Evolutionary conservation across 2,888 invertebrate species (phyloP).

Genomic region (Cerastoderma edule): DNA sequence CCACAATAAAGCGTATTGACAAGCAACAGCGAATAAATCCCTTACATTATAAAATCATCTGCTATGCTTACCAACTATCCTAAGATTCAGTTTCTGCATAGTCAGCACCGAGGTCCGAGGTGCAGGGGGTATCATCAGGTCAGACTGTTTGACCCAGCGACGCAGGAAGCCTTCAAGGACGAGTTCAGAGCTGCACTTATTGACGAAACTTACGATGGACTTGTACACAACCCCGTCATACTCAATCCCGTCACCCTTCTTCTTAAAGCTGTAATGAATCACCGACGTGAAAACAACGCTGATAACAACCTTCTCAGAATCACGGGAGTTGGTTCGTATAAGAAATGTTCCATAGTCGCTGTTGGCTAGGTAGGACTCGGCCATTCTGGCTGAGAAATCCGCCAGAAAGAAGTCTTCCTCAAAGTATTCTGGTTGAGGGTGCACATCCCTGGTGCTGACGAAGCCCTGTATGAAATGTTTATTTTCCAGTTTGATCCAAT

Average conservation of each 20-base stretch:
- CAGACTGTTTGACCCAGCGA: conserved; percentile 50
- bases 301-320: conserved; percentile 44
- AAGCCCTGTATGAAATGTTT: conserved; percentile 39
- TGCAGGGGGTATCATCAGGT: conserved; percentile 38
- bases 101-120: conserved; percentile 23
- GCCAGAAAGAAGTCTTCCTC: conserved; percentile 52
- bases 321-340: conserved; percentile 41
- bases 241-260: conserved; percentile 43
- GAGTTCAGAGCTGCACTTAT: conserved; percentile 43
- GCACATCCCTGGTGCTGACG: conserved; percentile 35
- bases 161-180: conserved; percentile 44
- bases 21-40: too few relatives aligned
- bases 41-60: too few relatives aligned
- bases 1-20: too few relatives aligned
- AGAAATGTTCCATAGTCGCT: conserved; percentile 47
- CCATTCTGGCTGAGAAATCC: conserved; percentile 55
- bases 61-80: conserved; percentile 54
- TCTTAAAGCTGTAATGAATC: conserved; percentile 49
- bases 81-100: conserved; percentile 39
- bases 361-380: conserved; percentile 28
- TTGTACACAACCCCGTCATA: conserved; percentile 39
- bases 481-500: conserved; percentile 35
- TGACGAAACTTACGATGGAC: conserved; percentile 50
- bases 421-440: conserved; percentile 30
- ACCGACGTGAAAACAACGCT: conserved; percentile 51